Base-by-base conservation (phyloP, 2,113 vertebrate genomes). In the Sardina pilchardus region DNA sequence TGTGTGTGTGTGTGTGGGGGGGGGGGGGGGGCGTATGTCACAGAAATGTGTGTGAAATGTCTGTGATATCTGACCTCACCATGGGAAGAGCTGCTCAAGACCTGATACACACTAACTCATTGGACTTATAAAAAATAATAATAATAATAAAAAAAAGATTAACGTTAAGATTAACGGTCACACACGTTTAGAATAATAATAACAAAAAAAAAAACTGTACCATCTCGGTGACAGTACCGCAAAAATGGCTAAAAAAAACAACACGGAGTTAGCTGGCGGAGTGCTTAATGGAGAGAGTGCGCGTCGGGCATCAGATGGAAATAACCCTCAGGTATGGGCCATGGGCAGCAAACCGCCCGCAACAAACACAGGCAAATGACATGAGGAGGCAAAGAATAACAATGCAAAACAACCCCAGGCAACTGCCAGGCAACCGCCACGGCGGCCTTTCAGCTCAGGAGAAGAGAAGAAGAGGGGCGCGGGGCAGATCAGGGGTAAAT, bases 321-420 rank as follows among this genome's bases (percentile, higher is more conserved):
- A 88, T 83, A 42, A 83, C 84, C 71, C 67, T 78, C 1, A 39
- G 71, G 26, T 45, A 82, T 71, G 59, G 56, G 87, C 88, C 83
- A 78, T 21, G 81, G 8, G 48, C 89, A 89, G 86, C 85, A 82
- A 87, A 90, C 87, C 87, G 50, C 88, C 87, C 63, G 63, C 86
- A 87, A 83, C 86, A 90, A 88, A 78, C 71, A 34, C 67, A 90
- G 34, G 59, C 86, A 88, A 90, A 90, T 89, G 21, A 87, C 84
- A 42, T 19, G 53, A 82, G 84, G 48, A 30, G n/a, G 50, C 71
- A 34, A 82, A 19, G 71, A 78, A 85, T 53, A 50, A 82, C 30
- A 34, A 83, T 86, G 84, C 87, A 84, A 86, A 88, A 86, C 82
- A 81, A 81, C 50, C 82, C 6, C 50, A 75, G 67, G 34, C 71